Percentiles rank a stretch among this genome's conserved stretches.
Evolutionary conservation across 2,888 invertebrate species (phyloP).

Genomic region (Diarsia rubi): DNA sequence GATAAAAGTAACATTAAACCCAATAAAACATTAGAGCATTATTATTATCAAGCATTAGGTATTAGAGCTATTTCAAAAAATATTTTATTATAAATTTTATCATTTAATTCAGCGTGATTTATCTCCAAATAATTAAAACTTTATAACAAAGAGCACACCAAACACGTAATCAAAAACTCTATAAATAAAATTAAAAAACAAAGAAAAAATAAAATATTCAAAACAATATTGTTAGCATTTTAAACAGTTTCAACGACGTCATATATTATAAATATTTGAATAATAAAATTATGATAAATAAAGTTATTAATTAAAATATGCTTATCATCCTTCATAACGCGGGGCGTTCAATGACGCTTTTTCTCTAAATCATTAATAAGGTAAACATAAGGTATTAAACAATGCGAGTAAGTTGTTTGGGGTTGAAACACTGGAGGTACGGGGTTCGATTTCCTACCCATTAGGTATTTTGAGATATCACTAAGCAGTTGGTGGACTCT

Average conservation of each 20-base stretch:
- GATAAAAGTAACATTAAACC: not conserved
- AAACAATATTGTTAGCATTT: conserved; percentile 34
- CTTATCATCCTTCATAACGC: not conserved
- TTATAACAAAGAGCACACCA: not conserved
- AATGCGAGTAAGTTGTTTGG: too few species aligned
- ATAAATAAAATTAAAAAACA: not conserved
- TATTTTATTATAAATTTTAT: not conserved
- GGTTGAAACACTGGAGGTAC: not conserved
- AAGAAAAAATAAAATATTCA: not conserved
- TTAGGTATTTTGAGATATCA: not conserved
- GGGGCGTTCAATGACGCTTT: not conserved
- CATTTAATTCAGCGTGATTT: not conserved
- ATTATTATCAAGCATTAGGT: too few species aligned
- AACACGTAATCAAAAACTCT: not conserved
- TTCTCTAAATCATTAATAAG: not conserved
- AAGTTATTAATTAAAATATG: conserved; percentile 12
- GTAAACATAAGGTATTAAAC: not conserved
- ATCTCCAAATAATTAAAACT: not conserved
- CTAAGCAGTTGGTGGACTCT: not conserved
- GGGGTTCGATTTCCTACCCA: not conserved
- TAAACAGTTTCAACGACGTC: conserved; percentile 18
- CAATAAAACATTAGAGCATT: too few species aligned
- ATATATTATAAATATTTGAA: not conserved
- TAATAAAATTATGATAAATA: not conserved
- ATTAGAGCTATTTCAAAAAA: not conserved